A percentile compares a stretch with the other conserved stretches of the same genome.
phyloP scores from a whole-genome alignment of 2,888 invertebrate species.

The Tetranychus truncatus region DNA sequence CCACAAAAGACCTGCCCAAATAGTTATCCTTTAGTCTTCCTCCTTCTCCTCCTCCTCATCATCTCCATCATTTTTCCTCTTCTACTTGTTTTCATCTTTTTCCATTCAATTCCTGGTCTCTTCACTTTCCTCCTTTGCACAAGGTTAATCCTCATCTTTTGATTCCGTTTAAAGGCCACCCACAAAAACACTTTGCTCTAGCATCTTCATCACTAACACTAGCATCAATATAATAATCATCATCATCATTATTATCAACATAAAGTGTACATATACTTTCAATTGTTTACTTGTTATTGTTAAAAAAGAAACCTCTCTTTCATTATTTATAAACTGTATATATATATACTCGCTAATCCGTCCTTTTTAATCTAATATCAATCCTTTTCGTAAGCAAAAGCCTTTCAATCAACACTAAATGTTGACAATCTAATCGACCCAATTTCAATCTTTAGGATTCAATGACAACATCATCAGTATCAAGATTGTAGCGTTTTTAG shows the following conservation, averaged over 20 bases:
- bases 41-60: neutral
- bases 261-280: neutral
- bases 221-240: neutral
- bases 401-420: neutral
- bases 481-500: neutral
- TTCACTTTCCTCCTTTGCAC: neutral
- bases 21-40: neutral
- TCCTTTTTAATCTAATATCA: neutral
- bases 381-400: neutral
- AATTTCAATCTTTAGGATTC: neutral
- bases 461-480: neutral
- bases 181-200: neutral
- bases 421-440: neutral
- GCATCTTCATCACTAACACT: neutral
- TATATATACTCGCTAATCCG: neutral
- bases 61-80: neutral
- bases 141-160: neutral
- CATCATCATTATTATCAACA: neutral
- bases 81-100: neutral
- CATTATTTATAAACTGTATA: neutral
- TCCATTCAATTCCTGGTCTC: neutral
- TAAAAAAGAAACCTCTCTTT: neutral
- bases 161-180: neutral
- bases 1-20: neutral
- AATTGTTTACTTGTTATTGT: neutral